Percentiles rank a stretch among this genome's conserved stretches.
Evolutionary conservation across 2,888 invertebrate species (phyloP).

Genomic region (Mythimna pallens): DNA sequence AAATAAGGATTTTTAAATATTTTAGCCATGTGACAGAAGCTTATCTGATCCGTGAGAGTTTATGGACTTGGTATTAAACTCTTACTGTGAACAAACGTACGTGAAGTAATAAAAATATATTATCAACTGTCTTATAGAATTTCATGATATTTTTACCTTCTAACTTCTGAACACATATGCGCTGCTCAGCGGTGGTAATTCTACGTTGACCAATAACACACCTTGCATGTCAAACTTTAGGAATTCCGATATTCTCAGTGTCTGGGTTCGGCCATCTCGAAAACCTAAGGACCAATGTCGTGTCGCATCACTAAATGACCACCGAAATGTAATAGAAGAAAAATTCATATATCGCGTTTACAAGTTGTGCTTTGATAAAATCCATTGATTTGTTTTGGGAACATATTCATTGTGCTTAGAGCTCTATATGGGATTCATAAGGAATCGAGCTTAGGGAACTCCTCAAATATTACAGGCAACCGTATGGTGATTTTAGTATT

Average conservation of each 20-base stretch:
- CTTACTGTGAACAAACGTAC: neutral
- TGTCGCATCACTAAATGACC: neutral
- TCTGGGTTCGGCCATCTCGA: slow-evolving; percentile 57
- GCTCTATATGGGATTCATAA: too few relatives aligned
- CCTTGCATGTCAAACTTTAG: slow-evolving; percentile 91
- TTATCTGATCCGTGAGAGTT: neutral
- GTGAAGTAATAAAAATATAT: too few relatives aligned
- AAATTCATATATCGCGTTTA: too few relatives aligned
- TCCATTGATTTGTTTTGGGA: too few relatives aligned
- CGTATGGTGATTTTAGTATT: too few relatives aligned
- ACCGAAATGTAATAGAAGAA: too few relatives aligned
- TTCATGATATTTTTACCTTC: slow-evolving; percentile 88
- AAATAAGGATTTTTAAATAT: neutral
- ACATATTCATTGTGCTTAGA: too few relatives aligned
- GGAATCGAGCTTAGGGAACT: too few relatives aligned
- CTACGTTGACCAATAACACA: slow-evolving; percentile 91
- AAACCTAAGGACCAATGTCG: slow-evolving; percentile 67
- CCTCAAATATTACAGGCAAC: too few relatives aligned
- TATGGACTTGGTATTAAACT: neutral
- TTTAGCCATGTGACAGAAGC: too few relatives aligned
- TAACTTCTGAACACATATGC: slow-evolving; percentile 91
- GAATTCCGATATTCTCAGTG: slow-evolving; percentile 86
- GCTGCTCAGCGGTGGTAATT: slow-evolving; percentile 89
- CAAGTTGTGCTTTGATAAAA: too few relatives aligned
- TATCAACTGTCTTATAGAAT: too few relatives aligned